A percentile compares a stretch with the other conserved stretches of the same genome.
These are phyloP conservation scores for Nomada lathburiana DNA, from an alignment of 2,888 invertebrate species.

Conservation along the genomic window DNA sequence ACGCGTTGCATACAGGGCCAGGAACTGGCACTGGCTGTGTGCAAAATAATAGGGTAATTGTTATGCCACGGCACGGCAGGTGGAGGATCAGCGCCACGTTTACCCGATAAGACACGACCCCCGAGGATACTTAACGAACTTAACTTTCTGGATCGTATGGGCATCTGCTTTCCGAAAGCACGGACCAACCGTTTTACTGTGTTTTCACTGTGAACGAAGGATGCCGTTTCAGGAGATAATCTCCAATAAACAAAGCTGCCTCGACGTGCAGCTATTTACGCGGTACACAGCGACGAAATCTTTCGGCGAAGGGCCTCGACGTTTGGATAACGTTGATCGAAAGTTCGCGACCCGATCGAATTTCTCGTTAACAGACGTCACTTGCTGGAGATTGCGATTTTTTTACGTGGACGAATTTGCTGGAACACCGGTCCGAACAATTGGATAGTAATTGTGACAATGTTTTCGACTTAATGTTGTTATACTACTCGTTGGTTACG, in stretches of 20 bases:
- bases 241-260: constrained; percentile 39
- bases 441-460: background rate
- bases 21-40: constrained; percentile 45
- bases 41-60: constrained; percentile 83
- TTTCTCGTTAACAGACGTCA: background rate
- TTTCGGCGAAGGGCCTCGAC: background rate
- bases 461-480: background rate
- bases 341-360: background rate
- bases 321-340: background rate
- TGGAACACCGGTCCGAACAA: background rate
- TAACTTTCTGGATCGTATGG: constrained; percentile 75
- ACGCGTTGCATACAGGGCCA: constrained; percentile 56
- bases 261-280: background rate
- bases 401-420: no score
- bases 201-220: constrained; percentile 23
- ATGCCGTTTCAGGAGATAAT: constrained; percentile 40
- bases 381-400: no score
- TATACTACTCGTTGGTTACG: no score
- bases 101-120: constrained; percentile 83
- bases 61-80: constrained; percentile 83
- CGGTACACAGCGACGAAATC: background rate
- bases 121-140: constrained; percentile 82
- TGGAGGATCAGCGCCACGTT: constrained; percentile 82
- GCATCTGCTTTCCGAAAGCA: constrained; percentile 66
- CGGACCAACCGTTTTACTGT: constrained; percentile 25